A percentile compares a stretch with the other conserved stretches of the same genome.
Conservation (phyloP, 2,888 invertebrate genomes). For the Isoperla grammatica region DNA sequence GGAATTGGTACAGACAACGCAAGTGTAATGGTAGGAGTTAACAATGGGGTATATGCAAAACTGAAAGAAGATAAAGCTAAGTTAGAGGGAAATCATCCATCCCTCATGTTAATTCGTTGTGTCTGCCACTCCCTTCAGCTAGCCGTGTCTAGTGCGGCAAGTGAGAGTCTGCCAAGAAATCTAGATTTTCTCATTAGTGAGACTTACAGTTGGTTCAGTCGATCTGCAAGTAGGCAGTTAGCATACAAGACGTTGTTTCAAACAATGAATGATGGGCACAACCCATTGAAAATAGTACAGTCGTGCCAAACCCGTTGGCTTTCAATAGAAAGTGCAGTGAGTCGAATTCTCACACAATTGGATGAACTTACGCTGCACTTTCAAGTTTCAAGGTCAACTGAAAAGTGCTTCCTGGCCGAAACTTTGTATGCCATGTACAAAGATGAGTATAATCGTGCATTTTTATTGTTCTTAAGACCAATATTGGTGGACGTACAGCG, state of each 20-base stretch:
- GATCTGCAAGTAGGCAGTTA: constrained; percentile 33
- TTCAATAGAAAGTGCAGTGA: constrained; percentile 37
- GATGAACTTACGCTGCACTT: constrained; percentile 37
- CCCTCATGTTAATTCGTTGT: constrained; percentile 38
- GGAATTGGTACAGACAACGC: constrained; percentile 41
- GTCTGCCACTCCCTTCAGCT: constrained; percentile 40
- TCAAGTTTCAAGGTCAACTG: neutral
- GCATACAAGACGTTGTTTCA: constrained; percentile 31
- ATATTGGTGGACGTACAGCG: too few relatives aligned
- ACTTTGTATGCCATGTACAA: too few relatives aligned
- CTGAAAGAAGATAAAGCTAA: constrained; percentile 36
- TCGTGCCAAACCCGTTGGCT: constrained; percentile 36
- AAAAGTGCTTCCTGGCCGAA: too few relatives aligned
- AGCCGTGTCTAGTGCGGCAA: constrained; percentile 36
- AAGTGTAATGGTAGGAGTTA: constrained; percentile 39
- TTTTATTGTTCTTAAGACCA: too few relatives aligned
- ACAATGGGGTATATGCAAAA: constrained; percentile 38
- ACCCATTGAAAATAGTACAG: constrained; percentile 36
- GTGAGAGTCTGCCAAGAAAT: constrained; percentile 37
- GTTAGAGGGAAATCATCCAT: constrained; percentile 27
- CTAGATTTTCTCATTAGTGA: constrained; percentile 37
- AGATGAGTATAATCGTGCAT: too few relatives aligned
- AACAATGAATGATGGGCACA: constrained; percentile 36
- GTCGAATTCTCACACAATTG: constrained; percentile 36
- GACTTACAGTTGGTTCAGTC: constrained; percentile 37